A percentile compares a stretch with the other conserved stretches of the same genome.
phyloP scores from a whole-genome alignment of 2,888 invertebrate species.

The Pachliopta kotzebuea region DNA sequence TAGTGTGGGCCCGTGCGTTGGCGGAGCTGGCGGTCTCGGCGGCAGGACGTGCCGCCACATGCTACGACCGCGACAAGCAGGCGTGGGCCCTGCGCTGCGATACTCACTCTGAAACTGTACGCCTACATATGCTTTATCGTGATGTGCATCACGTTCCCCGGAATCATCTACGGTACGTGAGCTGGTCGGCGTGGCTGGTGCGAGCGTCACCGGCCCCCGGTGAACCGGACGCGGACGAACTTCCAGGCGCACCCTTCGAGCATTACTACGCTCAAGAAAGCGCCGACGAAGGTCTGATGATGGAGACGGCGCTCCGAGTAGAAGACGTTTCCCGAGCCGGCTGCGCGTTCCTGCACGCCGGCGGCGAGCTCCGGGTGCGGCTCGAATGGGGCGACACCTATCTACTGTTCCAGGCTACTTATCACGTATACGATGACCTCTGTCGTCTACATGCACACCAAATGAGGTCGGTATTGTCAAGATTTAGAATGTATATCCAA shows the following conservation, averaged over 20 bases:
- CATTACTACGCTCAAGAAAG: constrained; percentile 91
- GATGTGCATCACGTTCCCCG: constrained; percentile 89
- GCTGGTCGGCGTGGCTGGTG: constrained; percentile 86
- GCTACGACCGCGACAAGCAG: constrained; percentile 90
- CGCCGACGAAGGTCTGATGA: constrained; percentile 89
- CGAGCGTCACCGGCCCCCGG: constrained; percentile 75
- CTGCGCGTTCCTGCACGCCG: constrained; percentile 85
- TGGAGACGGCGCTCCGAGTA: constrained; percentile 88
- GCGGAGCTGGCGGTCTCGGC: constrained; percentile 78
- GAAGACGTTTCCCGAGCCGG: constrained; percentile 85
- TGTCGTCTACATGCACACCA: constrained; percentile 90
- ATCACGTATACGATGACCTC: constrained; percentile 91
- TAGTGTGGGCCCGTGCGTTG: constrained; percentile 85
- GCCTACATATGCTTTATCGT: constrained; percentile 87
- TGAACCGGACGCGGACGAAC: constrained; percentile 83
- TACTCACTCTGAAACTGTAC: constrained; percentile 87
- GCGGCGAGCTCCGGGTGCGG: constrained; percentile 87
- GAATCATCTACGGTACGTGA: constrained; percentile 85
- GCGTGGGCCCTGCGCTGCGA: constrained; percentile 90
- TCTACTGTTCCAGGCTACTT: constrained; percentile 88
- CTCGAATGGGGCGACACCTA: constrained; percentile 92
- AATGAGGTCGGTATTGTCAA: constrained; percentile 82
- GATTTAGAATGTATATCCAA: not conserved
- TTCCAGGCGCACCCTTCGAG: constrained; percentile 87
- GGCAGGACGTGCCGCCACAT: constrained; percentile 80